Conservation (phyloP, 2,113 vertebrate species). For the Ivindomyrus marchei region DNA sequence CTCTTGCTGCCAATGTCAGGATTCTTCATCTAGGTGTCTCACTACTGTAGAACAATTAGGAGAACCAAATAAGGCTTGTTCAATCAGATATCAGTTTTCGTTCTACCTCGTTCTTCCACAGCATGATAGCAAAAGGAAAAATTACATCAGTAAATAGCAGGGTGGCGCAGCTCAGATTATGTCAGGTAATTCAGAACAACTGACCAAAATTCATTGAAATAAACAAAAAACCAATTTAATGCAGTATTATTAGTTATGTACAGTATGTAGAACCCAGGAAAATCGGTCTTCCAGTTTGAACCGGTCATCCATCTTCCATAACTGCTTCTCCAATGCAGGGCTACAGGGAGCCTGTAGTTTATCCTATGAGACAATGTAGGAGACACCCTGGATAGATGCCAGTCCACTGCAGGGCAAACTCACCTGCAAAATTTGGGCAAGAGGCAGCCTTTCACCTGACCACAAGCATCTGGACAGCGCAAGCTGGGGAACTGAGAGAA, state of each 20-base stretch:
- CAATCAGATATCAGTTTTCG: not conserved
- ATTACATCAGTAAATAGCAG: not conserved
- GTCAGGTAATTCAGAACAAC: not conserved
- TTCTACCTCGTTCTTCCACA: not conserved
- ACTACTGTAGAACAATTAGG: not conserved
- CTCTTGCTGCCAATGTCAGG: not conserved
- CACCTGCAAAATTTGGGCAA: not conserved
- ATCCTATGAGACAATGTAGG: not conserved
- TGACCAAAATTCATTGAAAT: not conserved
- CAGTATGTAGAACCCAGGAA: not conserved
- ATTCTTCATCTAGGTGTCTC: not conserved
- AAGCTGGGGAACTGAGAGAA: not conserved
- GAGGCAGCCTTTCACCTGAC: not conserved
- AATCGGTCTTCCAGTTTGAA: not conserved
- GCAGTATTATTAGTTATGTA: not conserved
- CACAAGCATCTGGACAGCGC: not conserved
- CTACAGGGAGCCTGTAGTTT: not conserved
- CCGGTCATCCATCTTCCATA: too few relatives aligned
- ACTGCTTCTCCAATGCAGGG: not conserved
- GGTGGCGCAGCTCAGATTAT: not conserved
- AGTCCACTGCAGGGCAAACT: not conserved
- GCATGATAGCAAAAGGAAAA: not conserved
- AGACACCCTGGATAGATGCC: not conserved
- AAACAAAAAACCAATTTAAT: not conserved
- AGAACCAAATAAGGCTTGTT: not conserved